Percentiles rank a stretch among this genome's conserved stretches.
Evolutionary conservation across 2,888 invertebrate species (phyloP).

Genomic region (Periphyllus acericola): DNA sequence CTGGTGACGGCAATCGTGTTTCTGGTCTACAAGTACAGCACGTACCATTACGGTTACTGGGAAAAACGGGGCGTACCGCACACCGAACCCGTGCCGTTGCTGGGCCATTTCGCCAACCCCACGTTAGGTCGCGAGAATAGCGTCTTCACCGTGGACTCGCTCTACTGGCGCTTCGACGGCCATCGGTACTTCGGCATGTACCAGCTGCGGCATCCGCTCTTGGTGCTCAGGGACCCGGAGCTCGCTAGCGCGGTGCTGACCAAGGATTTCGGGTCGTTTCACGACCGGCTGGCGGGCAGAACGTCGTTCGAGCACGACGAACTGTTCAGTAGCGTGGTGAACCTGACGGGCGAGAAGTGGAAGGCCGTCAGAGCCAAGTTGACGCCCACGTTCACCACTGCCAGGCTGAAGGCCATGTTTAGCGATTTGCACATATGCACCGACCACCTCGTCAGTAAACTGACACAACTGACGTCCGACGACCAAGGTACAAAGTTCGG

Average conservation of each 20-base stretch:
- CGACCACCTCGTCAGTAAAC: neutral
- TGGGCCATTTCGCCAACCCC: slow-evolving; percentile 16
- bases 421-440: slow-evolving; percentile 20
- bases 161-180: slow-evolving; percentile 11
- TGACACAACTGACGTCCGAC: neutral
- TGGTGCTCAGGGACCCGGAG: slow-evolving; percentile 23
- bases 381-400: slow-evolving; percentile 24
- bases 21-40: slow-evolving; percentile 9
- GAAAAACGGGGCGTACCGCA: slow-evolving; percentile 6
- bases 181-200: slow-evolving; percentile 33
- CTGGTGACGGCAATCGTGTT: too few species aligned
- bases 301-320: slow-evolving; percentile 25
- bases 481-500: neutral
- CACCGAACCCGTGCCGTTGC: slow-evolving; percentile 8
- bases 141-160: neutral
- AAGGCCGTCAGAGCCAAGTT: slow-evolving; percentile 47
- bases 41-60: slow-evolving; percentile 9
- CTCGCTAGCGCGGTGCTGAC: neutral
- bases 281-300: neutral
- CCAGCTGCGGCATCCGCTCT: slow-evolving; percentile 18
- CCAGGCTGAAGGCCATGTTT: slow-evolving; percentile 43
- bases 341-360: slow-evolving; percentile 44
- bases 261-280: slow-evolving; percentile 27
- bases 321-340: slow-evolving; percentile 39
- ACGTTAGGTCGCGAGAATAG: neutral